phyloP scores from a whole-genome alignment of 2,113 vertebrate species.

The Chaetodon trifascialis region DNA sequence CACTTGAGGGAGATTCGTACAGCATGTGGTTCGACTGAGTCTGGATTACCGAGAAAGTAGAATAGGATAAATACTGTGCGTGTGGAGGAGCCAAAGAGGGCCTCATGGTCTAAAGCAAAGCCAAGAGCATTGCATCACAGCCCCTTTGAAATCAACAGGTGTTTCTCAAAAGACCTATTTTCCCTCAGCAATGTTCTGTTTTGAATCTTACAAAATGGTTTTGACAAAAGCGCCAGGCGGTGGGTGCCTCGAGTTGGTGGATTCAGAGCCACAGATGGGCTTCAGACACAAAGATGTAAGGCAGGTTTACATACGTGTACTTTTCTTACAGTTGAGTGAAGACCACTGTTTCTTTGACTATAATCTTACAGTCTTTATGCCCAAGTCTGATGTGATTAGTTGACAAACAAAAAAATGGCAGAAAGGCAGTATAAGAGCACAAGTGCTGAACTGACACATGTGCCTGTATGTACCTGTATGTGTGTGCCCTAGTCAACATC shows the following conservation, averaged over 20 bases:
- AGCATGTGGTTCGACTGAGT: slow-evolving; percentile 55
- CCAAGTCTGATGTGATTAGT: neutral
- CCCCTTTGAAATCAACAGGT: slow-evolving; percentile 81
- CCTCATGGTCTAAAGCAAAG: slow-evolving; percentile 61
- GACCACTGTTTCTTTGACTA: neutral
- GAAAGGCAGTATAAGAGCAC: neutral
- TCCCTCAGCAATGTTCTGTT: slow-evolving; percentile 65
- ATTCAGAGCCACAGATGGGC: slow-evolving; percentile 10
- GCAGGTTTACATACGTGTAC: neutral
- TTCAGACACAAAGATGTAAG: neutral
- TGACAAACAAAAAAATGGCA: neutral
- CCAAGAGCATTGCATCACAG: slow-evolving; percentile 75
- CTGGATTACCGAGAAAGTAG: slow-evolving; percentile 54
- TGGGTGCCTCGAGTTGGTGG: neutral
- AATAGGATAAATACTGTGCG: slow-evolving; percentile 65
- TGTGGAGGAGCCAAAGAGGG: slow-evolving; percentile 55
- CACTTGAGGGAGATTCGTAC: slow-evolving; percentile 56
- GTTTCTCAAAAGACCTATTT: slow-evolving; percentile 69
- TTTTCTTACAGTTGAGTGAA: neutral
- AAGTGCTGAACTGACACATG: neutral
- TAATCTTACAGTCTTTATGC: neutral
- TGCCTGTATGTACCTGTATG: neutral
- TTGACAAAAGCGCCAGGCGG: slow-evolving; percentile 45
- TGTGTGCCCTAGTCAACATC: neutral
- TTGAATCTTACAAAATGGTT: slow-evolving; percentile 60